A percentile compares a stretch with the other conserved stretches of the same genome.
Conservation (phyloP, 2,797 vertebrate species). For the Kryptopterus vitreolus region DNA sequence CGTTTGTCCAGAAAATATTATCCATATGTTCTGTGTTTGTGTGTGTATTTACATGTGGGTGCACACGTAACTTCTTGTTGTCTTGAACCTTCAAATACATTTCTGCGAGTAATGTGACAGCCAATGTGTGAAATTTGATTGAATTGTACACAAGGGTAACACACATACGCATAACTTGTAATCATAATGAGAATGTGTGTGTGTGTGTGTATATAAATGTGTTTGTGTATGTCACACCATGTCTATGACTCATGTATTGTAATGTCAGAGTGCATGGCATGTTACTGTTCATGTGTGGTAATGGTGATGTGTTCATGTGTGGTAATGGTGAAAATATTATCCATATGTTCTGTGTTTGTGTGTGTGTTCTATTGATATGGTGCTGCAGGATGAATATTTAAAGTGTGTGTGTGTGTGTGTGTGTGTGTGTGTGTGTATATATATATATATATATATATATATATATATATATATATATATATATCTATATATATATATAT, state of each 20-base stretch:
- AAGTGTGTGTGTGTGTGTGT: too few species aligned
- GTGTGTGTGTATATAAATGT: not conserved
- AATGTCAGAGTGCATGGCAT: not conserved
- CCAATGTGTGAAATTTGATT: not conserved
- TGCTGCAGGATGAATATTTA: conserved; percentile 9
- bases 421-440: too few species aligned
- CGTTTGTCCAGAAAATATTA: too few species aligned
- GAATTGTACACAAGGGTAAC: not conserved
- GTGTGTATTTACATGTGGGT: not conserved
- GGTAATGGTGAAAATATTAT: too few species aligned
- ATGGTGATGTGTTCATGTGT: too few species aligned
- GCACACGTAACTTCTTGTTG: not conserved
- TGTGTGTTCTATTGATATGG: not conserved
- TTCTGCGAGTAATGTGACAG: not conserved
- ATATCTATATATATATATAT: too few species aligned
- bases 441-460: too few species aligned
- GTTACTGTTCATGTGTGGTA: not conserved
- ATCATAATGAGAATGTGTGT: not conserved
- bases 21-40: not conserved
- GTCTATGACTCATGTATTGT: not conserved
- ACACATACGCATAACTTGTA: not conserved
- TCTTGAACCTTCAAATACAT: not conserved
- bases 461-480: too few species aligned
- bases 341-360: not conserved
- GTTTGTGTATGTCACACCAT: not conserved